Evolutionary conservation across 2,113 vertebrate species (phyloP).

Genomic region (Nicator chloris): DNA sequence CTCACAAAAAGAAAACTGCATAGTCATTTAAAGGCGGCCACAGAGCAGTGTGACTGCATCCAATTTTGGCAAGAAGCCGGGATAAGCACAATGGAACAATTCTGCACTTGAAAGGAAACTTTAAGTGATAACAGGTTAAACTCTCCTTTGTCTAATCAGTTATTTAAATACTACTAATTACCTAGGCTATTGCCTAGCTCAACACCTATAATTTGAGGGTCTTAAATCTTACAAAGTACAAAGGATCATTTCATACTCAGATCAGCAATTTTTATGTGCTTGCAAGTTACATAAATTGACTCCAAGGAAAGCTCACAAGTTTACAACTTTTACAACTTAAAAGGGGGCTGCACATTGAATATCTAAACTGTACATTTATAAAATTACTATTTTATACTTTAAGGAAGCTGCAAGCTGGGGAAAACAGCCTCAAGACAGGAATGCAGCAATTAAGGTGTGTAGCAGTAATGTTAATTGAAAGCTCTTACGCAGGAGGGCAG

Average conservation of each 20-base stretch:
- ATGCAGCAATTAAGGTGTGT: background rate
- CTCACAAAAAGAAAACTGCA: background rate
- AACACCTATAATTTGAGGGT: background rate
- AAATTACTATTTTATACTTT: background rate
- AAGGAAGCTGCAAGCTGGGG: background rate
- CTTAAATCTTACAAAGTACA: background rate
- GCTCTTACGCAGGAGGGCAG: background rate
- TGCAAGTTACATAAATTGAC: background rate
- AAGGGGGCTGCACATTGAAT: background rate
- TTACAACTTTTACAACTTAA: background rate
- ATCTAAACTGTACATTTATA: background rate
- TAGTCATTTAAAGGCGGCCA: background rate
- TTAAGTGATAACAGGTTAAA: background rate
- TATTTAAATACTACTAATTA: conserved; percentile 27
- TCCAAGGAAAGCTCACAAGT: background rate
- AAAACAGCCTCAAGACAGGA: background rate
- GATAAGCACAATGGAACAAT: background rate
- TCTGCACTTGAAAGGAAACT: background rate
- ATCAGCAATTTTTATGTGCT: background rate
- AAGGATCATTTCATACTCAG: background rate
- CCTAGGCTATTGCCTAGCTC: background rate
- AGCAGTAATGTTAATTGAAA: background rate
- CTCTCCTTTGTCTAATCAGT: background rate
- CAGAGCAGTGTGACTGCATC: background rate
- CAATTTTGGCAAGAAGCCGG: background rate